Evolutionary conservation across 2,797 vertebrate species (phyloP).

Genomic region (Falco columbarius): DNA sequence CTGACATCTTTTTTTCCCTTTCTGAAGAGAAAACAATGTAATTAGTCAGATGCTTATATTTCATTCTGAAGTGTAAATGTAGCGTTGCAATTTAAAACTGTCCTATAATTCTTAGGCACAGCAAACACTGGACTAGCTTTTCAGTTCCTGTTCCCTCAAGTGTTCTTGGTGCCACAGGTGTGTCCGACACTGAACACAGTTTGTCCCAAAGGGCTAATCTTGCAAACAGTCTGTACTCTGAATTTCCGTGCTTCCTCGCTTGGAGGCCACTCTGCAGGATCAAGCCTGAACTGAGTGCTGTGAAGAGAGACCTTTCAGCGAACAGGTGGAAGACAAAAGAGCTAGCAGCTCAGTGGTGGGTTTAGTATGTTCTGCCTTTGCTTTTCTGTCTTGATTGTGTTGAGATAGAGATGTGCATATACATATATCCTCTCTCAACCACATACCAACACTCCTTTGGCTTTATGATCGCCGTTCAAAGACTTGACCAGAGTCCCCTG

Average conservation of each 20-base stretch:
- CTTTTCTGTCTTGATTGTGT: not conserved
- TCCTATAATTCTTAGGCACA: not conserved
- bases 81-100: not conserved
- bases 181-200: not conserved
- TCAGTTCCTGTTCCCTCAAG: not conserved
- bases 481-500: not conserved
- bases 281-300: not conserved
- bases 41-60: slow-evolving; percentile 34
- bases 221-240: accelerated
- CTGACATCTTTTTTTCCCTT: not conserved
- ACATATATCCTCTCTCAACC: not conserved
- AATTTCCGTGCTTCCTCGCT: not conserved
- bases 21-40: not conserved
- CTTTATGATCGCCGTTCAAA: not conserved
- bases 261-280: not conserved
- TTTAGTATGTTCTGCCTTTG: not conserved
- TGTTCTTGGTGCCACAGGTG: not conserved
- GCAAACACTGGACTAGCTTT: not conserved
- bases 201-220: not conserved
- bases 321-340: not conserved
- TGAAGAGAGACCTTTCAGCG: not conserved
- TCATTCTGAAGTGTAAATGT: not conserved
- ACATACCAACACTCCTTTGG: not conserved
- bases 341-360: not conserved
- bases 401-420: not conserved